A percentile compares a stretch with the other conserved stretches of the same genome.
phyloP scores from a whole-genome alignment of 2,888 invertebrate genomes.

The Leptarthrus brevirostris region DNA sequence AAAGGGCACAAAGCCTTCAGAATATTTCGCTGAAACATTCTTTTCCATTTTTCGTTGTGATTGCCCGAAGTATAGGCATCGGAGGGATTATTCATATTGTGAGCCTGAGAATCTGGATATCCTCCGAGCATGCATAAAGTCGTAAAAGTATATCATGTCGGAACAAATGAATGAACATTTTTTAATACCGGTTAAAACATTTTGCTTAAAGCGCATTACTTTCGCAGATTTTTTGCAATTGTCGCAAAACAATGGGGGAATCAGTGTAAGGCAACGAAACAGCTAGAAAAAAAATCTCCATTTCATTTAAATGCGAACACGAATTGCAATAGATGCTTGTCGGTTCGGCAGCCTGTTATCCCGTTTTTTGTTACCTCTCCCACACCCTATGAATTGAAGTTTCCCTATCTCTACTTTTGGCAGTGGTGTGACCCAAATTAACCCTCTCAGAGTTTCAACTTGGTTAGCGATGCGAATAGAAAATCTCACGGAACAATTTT shows the following conservation, averaged over 20 bases:
- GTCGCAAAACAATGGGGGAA: constrained; percentile 30
- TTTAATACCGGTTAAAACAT: constrained; percentile 41
- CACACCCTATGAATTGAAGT: neutral
- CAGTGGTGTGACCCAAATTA: constrained; percentile 29
- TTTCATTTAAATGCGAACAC: neutral
- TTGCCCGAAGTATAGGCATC: constrained; percentile 29
- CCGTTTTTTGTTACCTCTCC: constrained; percentile 1
- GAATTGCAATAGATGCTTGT: neutral
- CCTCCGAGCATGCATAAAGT: neutral
- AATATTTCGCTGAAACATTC: constrained; percentile 28
- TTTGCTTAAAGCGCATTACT: constrained; percentile 17
- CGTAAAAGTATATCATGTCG: neutral
- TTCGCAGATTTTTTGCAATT: constrained; percentile 13
- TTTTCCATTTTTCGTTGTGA: constrained; percentile 33
- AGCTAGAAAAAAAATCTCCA: too few relatives aligned
- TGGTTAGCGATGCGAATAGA: constrained; percentile 24
- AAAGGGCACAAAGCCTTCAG: constrained; percentile 11
- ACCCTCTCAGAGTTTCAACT: constrained; percentile 13
- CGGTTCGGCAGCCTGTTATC: neutral
- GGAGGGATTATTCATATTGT: constrained; percentile 20
- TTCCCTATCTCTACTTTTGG: neutral
- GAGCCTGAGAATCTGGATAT: constrained; percentile 15
- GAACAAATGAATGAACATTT: constrained; percentile 35
- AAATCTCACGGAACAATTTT: constrained; percentile 12
- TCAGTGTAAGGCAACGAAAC: too few relatives aligned